phyloP scores from a whole-genome alignment of 2,888 invertebrate species.

The Pharmacophagus antenor region DNA sequence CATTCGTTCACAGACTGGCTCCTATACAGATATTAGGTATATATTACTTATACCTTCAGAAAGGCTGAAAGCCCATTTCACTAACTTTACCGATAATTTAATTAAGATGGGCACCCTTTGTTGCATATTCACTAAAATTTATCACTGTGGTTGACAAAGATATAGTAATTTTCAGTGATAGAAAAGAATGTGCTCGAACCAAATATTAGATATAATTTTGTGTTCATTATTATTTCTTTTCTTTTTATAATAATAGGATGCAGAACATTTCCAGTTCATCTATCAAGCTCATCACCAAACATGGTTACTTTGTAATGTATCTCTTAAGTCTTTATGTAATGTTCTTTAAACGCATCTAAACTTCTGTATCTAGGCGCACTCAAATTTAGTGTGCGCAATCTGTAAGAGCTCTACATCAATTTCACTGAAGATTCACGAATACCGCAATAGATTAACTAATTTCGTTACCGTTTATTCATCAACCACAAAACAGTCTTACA shows the following conservation, averaged over 20 bases:
- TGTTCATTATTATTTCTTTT: too few relatives aligned
- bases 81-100: neutral
- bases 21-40: neutral
- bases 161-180: neutral
- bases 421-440: neutral
- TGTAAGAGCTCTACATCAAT: too few relatives aligned
- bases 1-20: neutral
- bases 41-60: neutral
- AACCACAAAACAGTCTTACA: neutral
- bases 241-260: too few relatives aligned
- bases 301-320: too few relatives aligned
- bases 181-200: too few relatives aligned
- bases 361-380: too few relatives aligned
- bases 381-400: too few relatives aligned
- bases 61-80: neutral
- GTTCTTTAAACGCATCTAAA: too few relatives aligned
- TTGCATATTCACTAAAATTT: neutral
- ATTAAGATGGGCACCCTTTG: neutral
- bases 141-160: neutral
- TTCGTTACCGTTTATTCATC: neutral
- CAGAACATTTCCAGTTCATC: too few relatives aligned
- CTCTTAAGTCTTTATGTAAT: too few relatives aligned
- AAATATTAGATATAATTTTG: too few relatives aligned
- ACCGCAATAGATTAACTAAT: constrained; percentile 1
- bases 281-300: too few relatives aligned